These are phyloP conservation scores for Neomorphus geoffroyi DNA, from an alignment of 2,797 vertebrate genomes.

Conservation along the genomic window DNA sequence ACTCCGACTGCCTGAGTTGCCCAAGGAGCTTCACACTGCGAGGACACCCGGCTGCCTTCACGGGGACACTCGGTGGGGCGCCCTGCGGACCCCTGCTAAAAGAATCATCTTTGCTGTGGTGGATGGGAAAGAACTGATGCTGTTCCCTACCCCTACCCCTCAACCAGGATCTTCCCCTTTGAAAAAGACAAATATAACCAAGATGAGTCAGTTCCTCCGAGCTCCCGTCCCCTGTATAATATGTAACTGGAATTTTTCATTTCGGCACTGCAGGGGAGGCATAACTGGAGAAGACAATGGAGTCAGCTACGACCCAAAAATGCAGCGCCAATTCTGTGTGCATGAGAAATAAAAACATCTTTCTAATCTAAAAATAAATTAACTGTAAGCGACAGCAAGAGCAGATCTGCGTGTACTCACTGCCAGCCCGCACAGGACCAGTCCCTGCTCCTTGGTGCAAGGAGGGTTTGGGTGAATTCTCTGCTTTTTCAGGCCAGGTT, in stretches of 20 bases:
- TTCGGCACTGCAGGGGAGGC: constrained; percentile 13
- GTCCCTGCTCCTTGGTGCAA: background rate
- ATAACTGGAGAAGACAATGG: constrained; percentile 51
- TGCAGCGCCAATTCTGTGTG: constrained; percentile 1
- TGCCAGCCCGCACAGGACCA: background rate
- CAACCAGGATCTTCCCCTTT: background rate
- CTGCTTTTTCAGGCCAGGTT: background rate
- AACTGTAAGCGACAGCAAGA: background rate
- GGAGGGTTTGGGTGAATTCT: background rate
- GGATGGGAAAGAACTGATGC: background rate
- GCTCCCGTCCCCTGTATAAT: background rate
- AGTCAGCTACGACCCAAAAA: constrained; percentile 17
- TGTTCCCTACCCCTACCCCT: background rate
- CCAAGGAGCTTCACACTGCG: rapidly evolving
- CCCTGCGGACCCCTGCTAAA: background rate
- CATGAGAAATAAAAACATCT: constrained; percentile 21
- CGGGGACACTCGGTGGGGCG: rapidly evolving
- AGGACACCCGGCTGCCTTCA: rapidly evolving
- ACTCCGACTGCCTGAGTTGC: background rate
- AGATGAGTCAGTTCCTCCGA: constrained; percentile 52
- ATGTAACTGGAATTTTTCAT: background rate
- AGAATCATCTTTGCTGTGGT: rapidly evolving
- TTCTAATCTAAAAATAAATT: constrained; percentile 45
- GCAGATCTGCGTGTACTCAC: background rate
- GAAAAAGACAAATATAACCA: background rate